A percentile compares a stretch with the other conserved stretches of the same genome.
Evolutionary conservation across 2,888 invertebrate genomes (phyloP).

Genomic region (Parthenolecanium corni): DNA sequence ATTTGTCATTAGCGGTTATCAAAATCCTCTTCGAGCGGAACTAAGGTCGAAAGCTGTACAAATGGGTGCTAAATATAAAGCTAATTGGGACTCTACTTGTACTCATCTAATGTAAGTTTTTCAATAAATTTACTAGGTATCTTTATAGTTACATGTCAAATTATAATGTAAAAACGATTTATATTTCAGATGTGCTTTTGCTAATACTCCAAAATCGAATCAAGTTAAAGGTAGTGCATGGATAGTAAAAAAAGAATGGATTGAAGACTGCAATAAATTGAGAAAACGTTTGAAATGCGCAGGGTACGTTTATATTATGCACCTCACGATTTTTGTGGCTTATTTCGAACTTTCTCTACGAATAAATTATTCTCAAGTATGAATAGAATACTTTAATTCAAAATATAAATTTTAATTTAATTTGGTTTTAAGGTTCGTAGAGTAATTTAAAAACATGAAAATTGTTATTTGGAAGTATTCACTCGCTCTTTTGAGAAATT

Average conservation of each 20-base stretch:
- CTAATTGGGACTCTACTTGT: conserved; percentile 61
- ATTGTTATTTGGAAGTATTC: too few relatives aligned
- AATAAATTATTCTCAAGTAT: not conserved
- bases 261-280: conserved; percentile 50
- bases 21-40: conserved; percentile 62
- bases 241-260: conserved; percentile 63
- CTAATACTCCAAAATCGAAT: conserved; percentile 75
- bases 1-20: conserved; percentile 76
- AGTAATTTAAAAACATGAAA: too few relatives aligned
- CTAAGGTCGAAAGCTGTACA: conserved; percentile 56
- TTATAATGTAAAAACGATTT: not conserved
- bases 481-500: too few relatives aligned
- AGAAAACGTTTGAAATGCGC: conserved; percentile 56
- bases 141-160: not conserved
- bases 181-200: conserved; percentile 67
- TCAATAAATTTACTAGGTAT: not conserved
- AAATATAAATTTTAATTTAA: not conserved
- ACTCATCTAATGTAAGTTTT: conserved; percentile 72
- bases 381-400: not conserved
- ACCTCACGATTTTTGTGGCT: not conserved
- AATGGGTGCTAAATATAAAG: conserved; percentile 67
- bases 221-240: conserved; percentile 53
- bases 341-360: not conserved
- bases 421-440: too few relatives aligned
- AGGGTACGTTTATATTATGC: conserved; percentile 32